Base-by-base conservation (phyloP, 1,140 invertebrate genomes). In the Choristoneura fumiferana region DNA sequence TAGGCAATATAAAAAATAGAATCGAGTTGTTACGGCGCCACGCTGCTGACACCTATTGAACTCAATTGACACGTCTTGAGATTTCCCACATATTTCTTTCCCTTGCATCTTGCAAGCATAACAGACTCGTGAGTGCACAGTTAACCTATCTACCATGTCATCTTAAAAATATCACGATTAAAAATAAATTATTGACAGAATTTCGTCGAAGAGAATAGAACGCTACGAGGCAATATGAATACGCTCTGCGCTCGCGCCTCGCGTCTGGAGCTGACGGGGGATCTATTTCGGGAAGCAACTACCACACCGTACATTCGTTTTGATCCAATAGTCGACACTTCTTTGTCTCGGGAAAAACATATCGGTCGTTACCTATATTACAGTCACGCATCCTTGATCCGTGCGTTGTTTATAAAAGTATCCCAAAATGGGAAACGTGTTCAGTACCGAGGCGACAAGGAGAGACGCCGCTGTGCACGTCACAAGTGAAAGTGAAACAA, bases 311-410 rank as follows among this genome's bases (percentile, higher is more conserved):
- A 77, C 70, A 63, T 69, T 72, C 67, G 68, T 62, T 62, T 65
- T 66, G 69, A 77, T 76, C 74, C 59, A 74, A 71, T 67, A 76
- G 69, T 73, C 78, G 70, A 68, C 74, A 78, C 63, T 79, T 73
- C 85, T 87, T 87, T 89, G 85, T 87, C 80, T 87, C 77, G 76
- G 75, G 77, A 80, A 79, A 85, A 81, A 73, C 76, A 70, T 78
- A 81, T 78, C 65, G 63, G 69, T 69, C 71, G 74, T 73, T 73
- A 73, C 69, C 67, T 74, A 78, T 75, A 77, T 77, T 73, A 75
- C 78, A 76, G 69, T 74, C 65, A 63, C 69, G 62, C 59, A 64
- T 67, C 68, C 62, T 67, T 57, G 37, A 62, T 63, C 43, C 70
- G 64, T 55, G 59, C 14, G 54, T 81, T 75, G 72, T 76, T 84